Base-by-base conservation (phyloP, 2,797 vertebrate species). In the Lateolabrax maculatus region DNA sequence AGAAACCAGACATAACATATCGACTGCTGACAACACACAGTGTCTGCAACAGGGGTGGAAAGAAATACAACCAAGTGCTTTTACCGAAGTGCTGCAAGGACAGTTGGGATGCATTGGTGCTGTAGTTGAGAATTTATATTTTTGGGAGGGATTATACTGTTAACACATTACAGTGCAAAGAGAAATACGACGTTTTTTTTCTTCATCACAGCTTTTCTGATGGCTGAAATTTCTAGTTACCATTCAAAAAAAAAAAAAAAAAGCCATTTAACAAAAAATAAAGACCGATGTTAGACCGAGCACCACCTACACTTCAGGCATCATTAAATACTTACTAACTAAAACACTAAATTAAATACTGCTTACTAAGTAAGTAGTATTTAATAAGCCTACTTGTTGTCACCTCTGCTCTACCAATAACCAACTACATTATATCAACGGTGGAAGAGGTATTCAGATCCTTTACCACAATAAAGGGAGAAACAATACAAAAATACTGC, bases 1-100 rank as follows among this genome's bases (percentile, higher is more conserved):
- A 37, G 58, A 39, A 36, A 36, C n/a, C 68, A 87, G 84, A 84
- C 85, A 84, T 52, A 89, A 86, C 75, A 86, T 23, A 66, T 4
- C 0, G 1, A n/a, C 57, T 34, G 43, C 46, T 60, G 63, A 77
- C 57, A 52, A 39, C 52, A 73, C 39, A 11, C n/a, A 46, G 31
- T 4, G 52, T 48, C 21, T 37, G 41, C n/a, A 65, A 29, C 44
- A 56, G 3, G 57, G 7, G 9, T 9, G 12, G 62, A 51, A 13
- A 39, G 36, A 34, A 64, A 58, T 15, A n/a, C 61, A 49, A 7
- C 8, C n/a, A 9, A 21, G 11, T 0, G 23, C 2, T 23, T 21
- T 19, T 18, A 18, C n/a, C 15, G 0, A 48, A 68, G 15, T 2
- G 8, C 6, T 7, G 19, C 2, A 27, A n/a, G 5, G 34, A 43